Base-by-base conservation (phyloP, 23 tunicate species). In the Halocynthia aurantium region DNA sequence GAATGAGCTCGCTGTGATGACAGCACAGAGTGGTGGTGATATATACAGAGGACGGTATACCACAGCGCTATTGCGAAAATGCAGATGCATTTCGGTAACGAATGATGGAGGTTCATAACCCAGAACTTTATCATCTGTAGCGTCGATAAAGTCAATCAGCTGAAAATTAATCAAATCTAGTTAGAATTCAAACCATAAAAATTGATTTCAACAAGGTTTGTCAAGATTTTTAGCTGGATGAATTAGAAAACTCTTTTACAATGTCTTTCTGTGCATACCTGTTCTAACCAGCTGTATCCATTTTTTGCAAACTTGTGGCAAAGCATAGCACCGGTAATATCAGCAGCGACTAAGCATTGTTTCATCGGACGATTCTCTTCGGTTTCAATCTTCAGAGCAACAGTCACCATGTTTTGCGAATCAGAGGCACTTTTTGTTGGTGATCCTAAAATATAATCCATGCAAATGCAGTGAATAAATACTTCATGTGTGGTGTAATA, bases 41-140 rank as follows among this genome's bases (percentile, higher is more conserved):
- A 85, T 51, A 53, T 83, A 61, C 9, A 78, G 13, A 19, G 97
- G 97, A 52, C 70, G 69, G 61, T 91, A 91, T 8, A 58, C 72
- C 0, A 82, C 54, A 8, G 81, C 84, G 52, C 85, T 81, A n/a
- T 85, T 75, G 19, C 67, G 52, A 12, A 82, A 65, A 70, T 81
- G 81, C 50, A 95, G 61, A 76, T 95, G 91, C 57, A 80, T 74
- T 72, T 86, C 86, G 50, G 96, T 95, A 44, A 95, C 11, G 55
- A 81, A 71, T 6, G 87, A 18, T 9, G 99, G 99, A 5, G 93
- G 92, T 67, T 82, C 80, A 61, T 95, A 95, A 5, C 99, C 99
- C 57, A 88, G 21, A 49, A 90, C 89, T 53, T 73, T 68, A n/a
- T 68, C 77, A 51, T 94, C 98, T 61, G 78, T 7, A 8, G 92